Percentiles rank a stretch among this genome's conserved stretches.
These are phyloP conservation scores for Drosophila yooni DNA, from an alignment of 2,888 invertebrate genomes.

Conservation along the genomic window DNA sequence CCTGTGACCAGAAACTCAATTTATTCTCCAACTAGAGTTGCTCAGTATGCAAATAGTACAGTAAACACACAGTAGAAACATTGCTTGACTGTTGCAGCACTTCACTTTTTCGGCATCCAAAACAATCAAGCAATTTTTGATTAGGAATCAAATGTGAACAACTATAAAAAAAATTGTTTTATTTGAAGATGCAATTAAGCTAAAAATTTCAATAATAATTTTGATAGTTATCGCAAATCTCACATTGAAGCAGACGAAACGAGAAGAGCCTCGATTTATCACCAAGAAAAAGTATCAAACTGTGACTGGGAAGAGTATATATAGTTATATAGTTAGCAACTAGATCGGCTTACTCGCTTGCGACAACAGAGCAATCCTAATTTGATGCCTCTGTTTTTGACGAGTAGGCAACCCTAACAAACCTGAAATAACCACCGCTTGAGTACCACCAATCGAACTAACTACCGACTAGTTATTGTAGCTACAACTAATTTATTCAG, in stretches of 20 bases:
- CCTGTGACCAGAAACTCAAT: not conserved
- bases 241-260: not conserved
- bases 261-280: too few species aligned
- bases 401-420: slow-evolving; percentile 1
- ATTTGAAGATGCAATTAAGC: not conserved
- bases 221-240: not conserved
- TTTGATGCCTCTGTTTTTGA: not conserved
- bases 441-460: slow-evolving; percentile 35
- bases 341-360: not conserved
- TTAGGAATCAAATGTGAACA: not conserved
- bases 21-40: not conserved
- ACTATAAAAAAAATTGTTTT: not conserved
- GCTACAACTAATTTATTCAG: not conserved
- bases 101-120: too few species aligned
- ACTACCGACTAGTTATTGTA: slow-evolving; percentile 14
- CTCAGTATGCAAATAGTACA: not conserved
- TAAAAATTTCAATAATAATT: not conserved
- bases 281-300: not conserved
- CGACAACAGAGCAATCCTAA: not conserved
- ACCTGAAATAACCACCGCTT: slow-evolving; percentile 34
- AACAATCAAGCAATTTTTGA: not conserved
- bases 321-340: not conserved
- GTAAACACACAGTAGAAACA: not conserved
- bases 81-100: not conserved
- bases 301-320: not conserved